Evolutionary conservation across 53 echinoderm and acorn worm genomes (phyloP), one percentile per base, ranked within the genome.

Genomic region (Paracentrotus lividus): DNA sequence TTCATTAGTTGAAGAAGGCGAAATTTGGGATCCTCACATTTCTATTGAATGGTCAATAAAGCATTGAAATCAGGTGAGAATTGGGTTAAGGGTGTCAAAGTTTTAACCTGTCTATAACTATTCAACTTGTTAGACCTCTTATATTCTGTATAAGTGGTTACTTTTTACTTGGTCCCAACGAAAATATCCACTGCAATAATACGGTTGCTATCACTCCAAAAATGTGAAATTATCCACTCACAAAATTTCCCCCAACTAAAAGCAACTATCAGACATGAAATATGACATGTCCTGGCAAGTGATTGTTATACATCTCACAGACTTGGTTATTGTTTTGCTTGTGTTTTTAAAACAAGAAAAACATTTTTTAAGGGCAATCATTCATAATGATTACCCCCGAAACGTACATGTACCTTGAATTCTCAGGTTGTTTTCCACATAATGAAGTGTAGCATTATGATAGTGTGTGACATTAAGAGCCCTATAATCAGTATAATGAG

Each of bases 21-120:
- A 7, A 36, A 69, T 69, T 69, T 69, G 16, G 20, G 20, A 69
- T 69, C 16, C n/a, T n/a, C n/a, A n/a, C n/a, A n/a, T 57, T 36
- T 69, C 69, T 69, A 20, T 69, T 69, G 69, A 16, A 20, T 69
- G 36, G 69, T 69, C 36, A 69, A 38, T 69, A 38, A 38, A 69
- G 38, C 38, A 38, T 0, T 14, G 38, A 69, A 69, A 72, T 36
- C 40, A 6, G 20, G 3, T 72, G 72, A 3, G 72, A 72, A 72
- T 40, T 40, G 18, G 72, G 72, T 72, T 72, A 72, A 72, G 40
- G 15, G 72, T 40, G 33, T 40, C 40, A 72, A 40, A 72, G 40
- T 36, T 15, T 20, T 18, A 72, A 72, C 72, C 40, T 72, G 14
- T 72, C 32, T 32, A 40, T 40, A 38, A 72, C 36, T 40, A 40